Percentiles rank a stretch among this genome's conserved stretches.
Conservation (phyloP, 2,888 invertebrate species). For the Apocheima hispidaria region DNA sequence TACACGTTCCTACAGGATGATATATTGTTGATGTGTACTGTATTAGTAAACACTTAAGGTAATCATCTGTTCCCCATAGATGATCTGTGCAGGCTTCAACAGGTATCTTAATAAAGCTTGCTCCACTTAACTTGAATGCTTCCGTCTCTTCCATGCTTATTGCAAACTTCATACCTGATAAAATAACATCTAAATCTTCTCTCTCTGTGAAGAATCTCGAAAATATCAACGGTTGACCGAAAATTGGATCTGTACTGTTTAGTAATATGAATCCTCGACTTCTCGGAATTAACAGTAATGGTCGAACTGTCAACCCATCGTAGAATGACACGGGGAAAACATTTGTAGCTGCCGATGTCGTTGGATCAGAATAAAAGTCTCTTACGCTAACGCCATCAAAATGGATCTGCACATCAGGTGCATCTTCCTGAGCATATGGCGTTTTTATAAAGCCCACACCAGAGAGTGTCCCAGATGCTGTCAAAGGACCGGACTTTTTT, state of each 20-base stretch:
- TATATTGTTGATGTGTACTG: conserved; percentile 90
- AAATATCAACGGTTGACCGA: conserved; percentile 90
- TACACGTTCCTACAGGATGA: conserved; percentile 90
- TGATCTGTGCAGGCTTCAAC: conserved; percentile 86
- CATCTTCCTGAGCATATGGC: conserved; percentile 67
- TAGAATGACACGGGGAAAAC: conserved; percentile 87
- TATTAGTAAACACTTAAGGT: conserved; percentile 88
- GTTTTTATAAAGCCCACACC: conserved; percentile 88
- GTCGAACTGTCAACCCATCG: conserved; percentile 86
- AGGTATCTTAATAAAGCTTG: conserved; percentile 83
- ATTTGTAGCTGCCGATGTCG: conserved; percentile 74
- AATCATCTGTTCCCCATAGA: conserved; percentile 87
- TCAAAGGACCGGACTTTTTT: conserved; percentile 81
- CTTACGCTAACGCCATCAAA: conserved; percentile 86
- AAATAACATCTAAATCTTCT: conserved; percentile 87
- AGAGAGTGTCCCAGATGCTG: conserved; percentile 84
- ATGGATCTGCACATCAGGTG: conserved; percentile 89
- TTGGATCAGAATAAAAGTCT: conserved; percentile 87
- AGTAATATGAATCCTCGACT: conserved; percentile 88
- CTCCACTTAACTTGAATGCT: conserved; percentile 85
- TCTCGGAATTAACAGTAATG: conserved; percentile 87
- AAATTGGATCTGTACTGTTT: conserved; percentile 89
- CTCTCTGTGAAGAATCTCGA: conserved; percentile 89
- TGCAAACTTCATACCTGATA: conserved; percentile 87
- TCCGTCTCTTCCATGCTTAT: conserved; percentile 86